Conservation (phyloP, 2,888 invertebrate species). For the Dasypolia templi region DNA sequence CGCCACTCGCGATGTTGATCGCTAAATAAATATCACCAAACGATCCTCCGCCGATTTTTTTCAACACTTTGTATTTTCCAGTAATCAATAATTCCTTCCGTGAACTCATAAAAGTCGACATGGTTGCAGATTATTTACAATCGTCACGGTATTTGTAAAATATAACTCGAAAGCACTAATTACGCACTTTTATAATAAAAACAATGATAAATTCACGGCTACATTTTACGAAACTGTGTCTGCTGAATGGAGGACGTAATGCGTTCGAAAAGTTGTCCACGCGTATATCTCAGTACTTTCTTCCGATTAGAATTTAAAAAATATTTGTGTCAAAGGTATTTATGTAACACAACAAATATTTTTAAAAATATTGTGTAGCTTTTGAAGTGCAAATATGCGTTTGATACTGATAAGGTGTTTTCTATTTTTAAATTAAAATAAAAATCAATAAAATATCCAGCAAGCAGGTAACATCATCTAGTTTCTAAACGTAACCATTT, state of each 20-base stretch:
- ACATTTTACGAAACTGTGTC: conserved; percentile 82
- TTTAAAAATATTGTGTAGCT: conserved; percentile 54
- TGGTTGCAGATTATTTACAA: conserved; percentile 72
- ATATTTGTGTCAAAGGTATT: conserved; percentile 60
- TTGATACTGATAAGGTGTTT: conserved; percentile 56
- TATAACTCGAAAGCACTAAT: conserved; percentile 77
- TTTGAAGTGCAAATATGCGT: conserved; percentile 56
- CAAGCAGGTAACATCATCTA: conserved; percentile 55
- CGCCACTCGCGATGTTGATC: conserved; percentile 97
- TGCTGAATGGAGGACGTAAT: conserved; percentile 74
- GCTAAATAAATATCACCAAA: conserved; percentile 99
- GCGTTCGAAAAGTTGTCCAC: conserved; percentile 74
- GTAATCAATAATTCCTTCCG: conserved; percentile 95
- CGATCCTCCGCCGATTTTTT: conserved; percentile 99
- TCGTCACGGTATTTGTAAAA: conserved; percentile 70
- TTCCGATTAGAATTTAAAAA: conserved; percentile 60
- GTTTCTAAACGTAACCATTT: conserved; percentile 69
- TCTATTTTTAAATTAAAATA: conserved; percentile 62
- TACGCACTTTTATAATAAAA: conserved; percentile 79
- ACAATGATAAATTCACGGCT: conserved; percentile 79
- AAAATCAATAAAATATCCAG: conserved; percentile 56
- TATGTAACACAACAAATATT: conserved; percentile 61
- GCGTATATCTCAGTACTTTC: conserved; percentile 60
- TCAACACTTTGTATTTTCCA: conserved; percentile 98
- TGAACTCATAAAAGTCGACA: conserved; percentile 72